phyloP scores from a whole-genome alignment of 1,140 invertebrate genomes.

The Mercenaria mercenaria region DNA sequence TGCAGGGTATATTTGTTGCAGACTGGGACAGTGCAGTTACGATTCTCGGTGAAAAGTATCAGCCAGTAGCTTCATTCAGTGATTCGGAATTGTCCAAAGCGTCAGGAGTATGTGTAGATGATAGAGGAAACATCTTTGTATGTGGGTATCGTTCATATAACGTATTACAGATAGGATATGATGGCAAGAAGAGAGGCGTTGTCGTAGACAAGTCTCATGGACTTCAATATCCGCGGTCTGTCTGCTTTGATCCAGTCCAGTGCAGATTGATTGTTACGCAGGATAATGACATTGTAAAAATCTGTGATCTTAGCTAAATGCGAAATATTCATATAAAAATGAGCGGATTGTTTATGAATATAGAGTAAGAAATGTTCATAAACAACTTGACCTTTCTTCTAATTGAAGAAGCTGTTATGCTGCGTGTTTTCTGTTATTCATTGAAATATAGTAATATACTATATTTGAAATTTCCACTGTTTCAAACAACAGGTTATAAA shows the following conservation, averaged over 20 bases:
- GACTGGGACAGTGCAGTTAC: background rate
- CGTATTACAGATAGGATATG: slow-evolving; percentile 4
- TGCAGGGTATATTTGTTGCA: background rate
- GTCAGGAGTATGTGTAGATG: background rate
- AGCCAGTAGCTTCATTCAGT: background rate
- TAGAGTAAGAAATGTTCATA: too few relatives aligned
- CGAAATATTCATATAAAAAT: too few relatives aligned
- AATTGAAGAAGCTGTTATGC: too few relatives aligned
- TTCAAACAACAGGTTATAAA: too few relatives aligned
- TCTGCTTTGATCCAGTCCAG: background rate
- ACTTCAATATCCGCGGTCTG: background rate
- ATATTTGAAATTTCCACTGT: too few relatives aligned
- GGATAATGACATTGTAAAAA: background rate
- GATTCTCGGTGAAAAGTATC: background rate
- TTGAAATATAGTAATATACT: too few relatives aligned
- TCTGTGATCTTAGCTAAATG: background rate
- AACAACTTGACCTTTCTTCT: too few relatives aligned
- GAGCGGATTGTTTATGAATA: too few relatives aligned
- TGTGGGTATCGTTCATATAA: background rate
- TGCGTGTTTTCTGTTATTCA: too few relatives aligned
- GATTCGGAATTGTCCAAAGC: background rate
- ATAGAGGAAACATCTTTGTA: slow-evolving; percentile 2
- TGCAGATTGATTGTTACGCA: background rate
- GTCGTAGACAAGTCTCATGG: background rate
- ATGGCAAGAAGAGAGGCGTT: background rate